Evolutionary conservation across 2,888 invertebrate genomes (phyloP).

Genomic region (Apodemia zela): DNA sequence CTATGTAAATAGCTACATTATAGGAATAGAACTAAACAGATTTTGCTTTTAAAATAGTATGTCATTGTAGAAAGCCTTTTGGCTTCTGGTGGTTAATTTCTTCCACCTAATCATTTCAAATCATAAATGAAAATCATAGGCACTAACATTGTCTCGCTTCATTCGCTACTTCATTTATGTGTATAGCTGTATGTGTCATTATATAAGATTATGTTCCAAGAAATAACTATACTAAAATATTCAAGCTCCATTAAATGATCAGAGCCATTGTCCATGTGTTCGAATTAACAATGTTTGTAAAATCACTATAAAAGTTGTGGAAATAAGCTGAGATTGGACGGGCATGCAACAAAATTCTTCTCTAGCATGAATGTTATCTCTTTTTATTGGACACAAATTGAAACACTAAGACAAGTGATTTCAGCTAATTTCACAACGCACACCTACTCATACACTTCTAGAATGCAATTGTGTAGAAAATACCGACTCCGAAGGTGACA

Average conservation of each 20-base stretch:
- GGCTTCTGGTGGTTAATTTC: not conserved
- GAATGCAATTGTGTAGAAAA: slow-evolving; percentile 52
- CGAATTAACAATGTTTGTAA: not conserved
- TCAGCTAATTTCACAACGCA: slow-evolving; percentile 75
- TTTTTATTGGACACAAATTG: slow-evolving; percentile 34
- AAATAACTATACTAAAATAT: not conserved
- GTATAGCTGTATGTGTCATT: slow-evolving; percentile 21
- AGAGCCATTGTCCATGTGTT: not conserved
- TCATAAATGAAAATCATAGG: slow-evolving; percentile 8
- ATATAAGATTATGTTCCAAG: slow-evolving; percentile 15
- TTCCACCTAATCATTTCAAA: slow-evolving; percentile 12
- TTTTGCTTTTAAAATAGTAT: not conserved
- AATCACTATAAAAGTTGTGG: slow-evolving; percentile 47
- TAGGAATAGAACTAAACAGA: not conserved
- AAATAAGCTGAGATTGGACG: slow-evolving; percentile 76
- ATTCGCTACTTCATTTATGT: slow-evolving; percentile 44
- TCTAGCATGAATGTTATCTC: slow-evolving; percentile 50
- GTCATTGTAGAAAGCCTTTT: slow-evolving; percentile 14
- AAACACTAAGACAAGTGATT: slow-evolving; percentile 52
- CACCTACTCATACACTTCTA: slow-evolving; percentile 53
- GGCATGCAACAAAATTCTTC: slow-evolving; percentile 54
- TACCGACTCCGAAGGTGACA: not conserved
- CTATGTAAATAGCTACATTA: slow-evolving; percentile 22
- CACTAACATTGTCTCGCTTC: slow-evolving; percentile 41
- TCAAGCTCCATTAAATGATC: not conserved